A percentile compares a stretch with the other conserved stretches of the same genome.
Evolutionary conservation across 1,140 invertebrate species (phyloP).

Genomic region (Gryon sp.): DNA sequence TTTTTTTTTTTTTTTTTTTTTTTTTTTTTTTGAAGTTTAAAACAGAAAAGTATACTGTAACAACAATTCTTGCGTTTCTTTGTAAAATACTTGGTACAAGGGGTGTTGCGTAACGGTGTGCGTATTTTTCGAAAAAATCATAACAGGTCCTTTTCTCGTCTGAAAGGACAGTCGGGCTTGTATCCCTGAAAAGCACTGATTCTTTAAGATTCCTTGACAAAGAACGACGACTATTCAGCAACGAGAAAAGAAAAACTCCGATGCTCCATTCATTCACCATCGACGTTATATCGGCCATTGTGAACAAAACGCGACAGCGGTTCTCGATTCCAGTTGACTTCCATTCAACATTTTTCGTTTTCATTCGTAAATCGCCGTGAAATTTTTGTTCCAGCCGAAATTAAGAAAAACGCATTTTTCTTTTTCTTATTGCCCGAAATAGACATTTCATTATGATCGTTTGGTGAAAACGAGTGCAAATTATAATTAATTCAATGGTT

Average conservation of each 20-base stretch:
- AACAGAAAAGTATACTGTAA: background rate
- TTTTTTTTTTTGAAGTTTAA: background rate
- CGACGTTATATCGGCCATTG: constrained; percentile 69
- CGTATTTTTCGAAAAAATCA: constrained; percentile 63
- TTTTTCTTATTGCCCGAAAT: constrained; percentile 10
- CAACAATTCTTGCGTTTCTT: constrained; percentile 10
- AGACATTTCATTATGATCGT: background rate
- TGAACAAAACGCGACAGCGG: constrained; percentile 57
- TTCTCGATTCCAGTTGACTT: constrained; percentile 66
- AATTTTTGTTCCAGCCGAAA: constrained; percentile 18
- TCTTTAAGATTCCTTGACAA: constrained; percentile 73
- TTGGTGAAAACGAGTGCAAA: no score
- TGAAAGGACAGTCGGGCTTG: constrained; percentile 65
- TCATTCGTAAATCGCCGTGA: constrained; percentile 37
- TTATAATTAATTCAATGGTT: no score
- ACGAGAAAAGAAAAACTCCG: constrained; percentile 68
- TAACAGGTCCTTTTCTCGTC: constrained; percentile 66
- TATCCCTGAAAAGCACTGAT: constrained; percentile 71
- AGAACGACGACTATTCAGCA: constrained; percentile 68
- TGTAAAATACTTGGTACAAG: constrained; percentile 13
- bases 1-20: background rate
- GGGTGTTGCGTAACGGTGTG: constrained; percentile 42
- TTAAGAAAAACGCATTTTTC: no score
- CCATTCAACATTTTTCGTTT: constrained; percentile 41
- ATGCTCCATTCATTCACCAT: constrained; percentile 71